Conservation (phyloP, 2,113 vertebrate genomes). For the Montifringilla adamsi region DNA sequence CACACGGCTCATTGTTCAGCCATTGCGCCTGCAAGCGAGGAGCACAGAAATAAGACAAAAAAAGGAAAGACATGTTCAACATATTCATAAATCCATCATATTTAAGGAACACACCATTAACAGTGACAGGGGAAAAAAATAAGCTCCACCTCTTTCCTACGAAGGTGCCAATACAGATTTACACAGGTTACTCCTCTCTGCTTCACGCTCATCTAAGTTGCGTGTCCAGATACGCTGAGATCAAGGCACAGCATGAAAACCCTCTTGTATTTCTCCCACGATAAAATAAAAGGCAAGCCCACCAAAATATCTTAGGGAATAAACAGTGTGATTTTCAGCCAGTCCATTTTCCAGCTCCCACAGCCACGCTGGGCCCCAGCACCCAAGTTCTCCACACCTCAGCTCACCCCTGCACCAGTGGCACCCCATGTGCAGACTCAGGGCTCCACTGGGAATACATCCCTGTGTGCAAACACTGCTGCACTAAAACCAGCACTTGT, state of each 20-base stretch:
- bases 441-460: not conserved
- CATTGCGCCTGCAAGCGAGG: constrained; percentile 54
- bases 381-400: not conserved
- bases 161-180: constrained; percentile 46
- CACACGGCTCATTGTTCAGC: constrained; percentile 69
- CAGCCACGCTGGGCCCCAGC: accelerated
- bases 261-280: not conserved
- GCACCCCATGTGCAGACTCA: accelerated
- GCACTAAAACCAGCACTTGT: not conserved
- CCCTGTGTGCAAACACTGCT: not conserved
- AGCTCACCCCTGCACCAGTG: not conserved
- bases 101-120: constrained; percentile 70
- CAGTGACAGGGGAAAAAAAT: not conserved
- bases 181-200: constrained; percentile 19
- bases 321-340: no score
- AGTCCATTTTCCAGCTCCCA: not conserved
- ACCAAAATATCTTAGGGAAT: not conserved
- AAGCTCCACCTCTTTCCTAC: constrained; percentile 31
- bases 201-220: not conserved
- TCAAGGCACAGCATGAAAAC: not conserved
- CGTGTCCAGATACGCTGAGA: not conserved
- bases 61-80: constrained; percentile 65
- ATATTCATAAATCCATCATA: constrained; percentile 64
- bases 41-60: constrained; percentile 73
- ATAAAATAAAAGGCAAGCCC: not conserved